Base-by-base conservation (phyloP, 2,888 invertebrate genomes). In the Cremastinae sp. region DNA sequence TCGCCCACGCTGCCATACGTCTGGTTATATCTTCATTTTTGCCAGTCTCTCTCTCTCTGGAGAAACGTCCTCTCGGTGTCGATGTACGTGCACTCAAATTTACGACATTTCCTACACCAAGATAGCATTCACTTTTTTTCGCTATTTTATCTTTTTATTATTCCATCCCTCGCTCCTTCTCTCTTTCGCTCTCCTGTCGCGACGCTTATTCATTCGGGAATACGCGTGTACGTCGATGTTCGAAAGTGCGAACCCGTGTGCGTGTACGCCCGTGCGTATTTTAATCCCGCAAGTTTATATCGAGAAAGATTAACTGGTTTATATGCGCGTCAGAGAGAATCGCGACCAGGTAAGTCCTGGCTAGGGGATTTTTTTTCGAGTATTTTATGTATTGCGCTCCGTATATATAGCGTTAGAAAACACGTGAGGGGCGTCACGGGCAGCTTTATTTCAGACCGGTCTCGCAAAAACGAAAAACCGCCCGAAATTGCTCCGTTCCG, bases 241-340 rank as follows among this genome's bases (percentile, higher is more conserved):
- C 14, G 18, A 10, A 12, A 5, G 20, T 47, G n/a, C 18, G 2
- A 7, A 28, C 39, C 2, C 43, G 12, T 53, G 22, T 39, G n/a
- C 28, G 28, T 28, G 28, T 28, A 28, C 28, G 28, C 28, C 2
- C 28, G 5, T 5, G 28, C 5, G 28, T 28, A 28, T 28, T 22
- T 47, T 56, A 68, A 47, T 51, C 37, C 39, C 18, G 71, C 47
- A 35, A 69, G 64, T 72, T n/a, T n/a, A 68, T 64, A 53, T 28
- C 28, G 28, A 28, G 12, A 65, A 65, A 69, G 69, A 73, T 76
- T 72, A 73, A 76, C 76, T 73, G 76, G 68, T 76, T 76, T 76
- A 73, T 68, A 18, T 12, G n/a, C n/a, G 64, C 45, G 64, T 53
- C 64, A 41, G 12, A 49, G 16, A 14, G 18, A n/a, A 5, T 18